Percentiles rank a stretch among this genome's conserved stretches.
These are phyloP conservation scores for Brachionus manjavacas DNA, from an alignment of 1,140 invertebrate genomes.

Conservation along the genomic window DNA sequence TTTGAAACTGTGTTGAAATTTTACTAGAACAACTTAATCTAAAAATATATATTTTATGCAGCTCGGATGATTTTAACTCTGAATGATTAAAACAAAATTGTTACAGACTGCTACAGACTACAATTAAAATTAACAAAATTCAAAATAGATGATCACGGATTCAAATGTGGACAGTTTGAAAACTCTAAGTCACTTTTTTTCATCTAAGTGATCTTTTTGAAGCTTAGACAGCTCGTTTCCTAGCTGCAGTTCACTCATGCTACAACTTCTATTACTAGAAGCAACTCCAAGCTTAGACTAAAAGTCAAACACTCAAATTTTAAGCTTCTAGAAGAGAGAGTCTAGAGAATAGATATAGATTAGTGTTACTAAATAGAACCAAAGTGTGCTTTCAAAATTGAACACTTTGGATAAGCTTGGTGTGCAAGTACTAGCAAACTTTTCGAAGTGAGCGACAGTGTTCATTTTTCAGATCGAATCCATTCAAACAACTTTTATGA, in stretches of 20 bases:
- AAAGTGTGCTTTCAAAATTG: neutral
- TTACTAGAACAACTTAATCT: too few relatives aligned
- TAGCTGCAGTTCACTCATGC: neutral
- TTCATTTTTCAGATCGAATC: neutral
- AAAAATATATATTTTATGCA: too few relatives aligned
- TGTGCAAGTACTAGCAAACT: neutral
- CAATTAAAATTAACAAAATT: neutral
- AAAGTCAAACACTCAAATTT: neutral
- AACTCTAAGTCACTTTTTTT: too few relatives aligned
- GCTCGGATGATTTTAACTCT: too few relatives aligned
- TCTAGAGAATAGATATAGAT: neutral
- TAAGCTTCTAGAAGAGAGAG: neutral
- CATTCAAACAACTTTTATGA: neutral
- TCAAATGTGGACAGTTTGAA: too few relatives aligned
- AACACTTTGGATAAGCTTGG: neutral
- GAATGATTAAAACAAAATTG: too few relatives aligned
- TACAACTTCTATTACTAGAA: neutral
- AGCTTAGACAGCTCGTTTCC: neutral
- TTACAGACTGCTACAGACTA: too few relatives aligned
- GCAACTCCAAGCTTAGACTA: neutral
- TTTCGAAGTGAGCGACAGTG: neutral
- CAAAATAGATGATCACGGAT: neutral
- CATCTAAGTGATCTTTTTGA: too few relatives aligned
- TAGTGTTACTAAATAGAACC: constrained; percentile 3
- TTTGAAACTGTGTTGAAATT: too few relatives aligned